These are phyloP conservation scores for Enteromius argenteus DNA, from an alignment of 2,797 vertebrate species.

Conservation along the genomic window DNA sequence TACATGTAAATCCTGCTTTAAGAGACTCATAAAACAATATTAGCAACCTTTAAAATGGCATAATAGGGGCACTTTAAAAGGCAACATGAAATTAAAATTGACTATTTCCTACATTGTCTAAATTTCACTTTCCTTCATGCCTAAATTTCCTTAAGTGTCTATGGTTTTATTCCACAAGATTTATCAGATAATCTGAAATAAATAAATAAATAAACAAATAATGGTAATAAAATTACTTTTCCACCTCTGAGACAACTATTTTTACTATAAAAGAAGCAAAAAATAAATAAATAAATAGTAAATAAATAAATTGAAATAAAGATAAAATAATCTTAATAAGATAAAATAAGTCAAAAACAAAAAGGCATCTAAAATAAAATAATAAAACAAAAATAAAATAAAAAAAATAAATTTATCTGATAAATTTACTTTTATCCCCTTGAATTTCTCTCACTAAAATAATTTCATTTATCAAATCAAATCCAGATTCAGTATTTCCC, in stretches of 20 bases:
- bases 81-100: not conserved
- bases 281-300: not conserved
- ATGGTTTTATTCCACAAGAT: no score
- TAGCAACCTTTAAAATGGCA: no score
- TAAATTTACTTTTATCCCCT: not conserved
- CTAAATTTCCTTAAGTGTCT: not conserved
- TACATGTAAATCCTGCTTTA: no score
- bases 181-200: not conserved
- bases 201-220: not conserved
- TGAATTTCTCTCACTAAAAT: not conserved
- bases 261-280: not conserved
- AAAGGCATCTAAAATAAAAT: not conserved
- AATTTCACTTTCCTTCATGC: not conserved
- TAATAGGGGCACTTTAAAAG: no score
- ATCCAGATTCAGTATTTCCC: not conserved
- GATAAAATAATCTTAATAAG: not conserved
- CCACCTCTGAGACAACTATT: not conserved
- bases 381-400: not conserved
- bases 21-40: no score
- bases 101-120: not conserved
- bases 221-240: no score
- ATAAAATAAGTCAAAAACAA: not conserved
- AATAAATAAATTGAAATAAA: not conserved
- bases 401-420: not conserved
- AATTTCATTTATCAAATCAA: no score